phyloP scores from a whole-genome alignment of 2,888 invertebrate species.

The Emmelina monodactyla region DNA sequence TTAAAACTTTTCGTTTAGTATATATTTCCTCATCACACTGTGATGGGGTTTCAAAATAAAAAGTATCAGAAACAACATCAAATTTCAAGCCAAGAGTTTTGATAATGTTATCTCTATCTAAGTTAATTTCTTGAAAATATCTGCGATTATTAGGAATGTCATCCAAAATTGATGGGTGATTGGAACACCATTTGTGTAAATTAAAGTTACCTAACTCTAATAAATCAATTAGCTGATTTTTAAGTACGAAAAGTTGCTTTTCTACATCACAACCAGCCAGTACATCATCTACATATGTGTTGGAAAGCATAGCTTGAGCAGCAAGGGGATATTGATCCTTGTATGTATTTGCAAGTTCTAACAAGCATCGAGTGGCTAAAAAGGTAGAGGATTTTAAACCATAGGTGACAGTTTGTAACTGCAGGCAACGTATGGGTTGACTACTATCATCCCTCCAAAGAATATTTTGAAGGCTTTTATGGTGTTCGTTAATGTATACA shows the following conservation, averaged over 20 bases:
- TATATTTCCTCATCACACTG: neutral
- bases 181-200: slow-evolving; percentile 10
- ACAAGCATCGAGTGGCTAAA: slow-evolving; percentile 8
- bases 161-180: slow-evolving; percentile 2
- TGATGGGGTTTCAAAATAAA: slow-evolving; percentile 4
- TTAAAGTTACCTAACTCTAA: slow-evolving; percentile 5
- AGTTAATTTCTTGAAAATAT: slow-evolving; percentile 3
- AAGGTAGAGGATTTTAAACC: slow-evolving; percentile 9
- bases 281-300: slow-evolving; percentile 4
- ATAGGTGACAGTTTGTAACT: slow-evolving; percentile 10
- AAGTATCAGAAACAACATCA: slow-evolving; percentile 5
- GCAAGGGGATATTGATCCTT: slow-evolving; percentile 5
- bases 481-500: neutral
- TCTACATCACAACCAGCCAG: slow-evolving; percentile 3
- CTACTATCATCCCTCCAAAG: slow-evolving; percentile 5
- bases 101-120: slow-evolving; percentile 1
- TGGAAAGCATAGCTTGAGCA: slow-evolving; percentile 1
- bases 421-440: slow-evolving; percentile 3
- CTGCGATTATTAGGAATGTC: slow-evolving; percentile 3
- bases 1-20: slow-evolving; percentile 6
- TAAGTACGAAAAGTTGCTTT: slow-evolving; percentile 5
- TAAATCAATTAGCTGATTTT: slow-evolving; percentile 6
- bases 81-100: slow-evolving; percentile 8
- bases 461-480: neutral
- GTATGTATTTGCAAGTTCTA: slow-evolving; percentile 5